These are phyloP conservation scores for Maconellicoccus hirsutus DNA, from an alignment of 1,140 invertebrate species.

Conservation along the genomic window DNA sequence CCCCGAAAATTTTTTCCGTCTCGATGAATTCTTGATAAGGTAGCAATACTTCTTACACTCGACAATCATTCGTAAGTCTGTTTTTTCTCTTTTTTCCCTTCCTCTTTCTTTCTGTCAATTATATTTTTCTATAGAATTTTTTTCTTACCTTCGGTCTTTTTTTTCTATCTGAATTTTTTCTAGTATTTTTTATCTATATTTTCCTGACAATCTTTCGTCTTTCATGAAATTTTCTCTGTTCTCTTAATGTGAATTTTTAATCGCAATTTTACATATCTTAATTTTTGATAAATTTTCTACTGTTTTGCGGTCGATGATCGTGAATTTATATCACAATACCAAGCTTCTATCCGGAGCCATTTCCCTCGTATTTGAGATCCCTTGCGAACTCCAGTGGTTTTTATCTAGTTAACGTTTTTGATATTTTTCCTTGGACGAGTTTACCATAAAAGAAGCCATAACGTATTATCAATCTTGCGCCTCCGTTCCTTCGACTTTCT, in stretches of 20 bases:
- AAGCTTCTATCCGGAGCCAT: no score
- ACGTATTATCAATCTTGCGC: constrained; percentile 16
- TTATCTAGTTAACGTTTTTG: no score
- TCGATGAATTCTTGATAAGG: background rate
- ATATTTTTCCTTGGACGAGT: background rate
- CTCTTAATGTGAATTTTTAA: no score
- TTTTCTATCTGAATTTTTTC: constrained; percentile 4
- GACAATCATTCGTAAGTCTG: constrained; percentile 20
- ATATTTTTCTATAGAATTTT: constrained; percentile 13
- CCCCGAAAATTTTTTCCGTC: background rate
- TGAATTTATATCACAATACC: no score
- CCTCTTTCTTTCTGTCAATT: background rate
- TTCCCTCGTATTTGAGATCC: no score
- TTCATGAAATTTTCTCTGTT: no score
- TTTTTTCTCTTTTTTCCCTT: background rate
- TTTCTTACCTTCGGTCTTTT: background rate
- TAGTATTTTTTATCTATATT: background rate
- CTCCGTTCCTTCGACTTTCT: constrained; percentile 17
- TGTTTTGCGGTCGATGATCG: no score
- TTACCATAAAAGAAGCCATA: background rate
- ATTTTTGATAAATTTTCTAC: no score
- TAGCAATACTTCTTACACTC: background rate
- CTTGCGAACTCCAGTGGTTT: no score
- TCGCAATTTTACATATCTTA: no score
- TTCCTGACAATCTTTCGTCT: background rate